Evolutionary conservation across 2,888 invertebrate genomes (phyloP).

Genomic region (Lycophotia porphyrea): DNA sequence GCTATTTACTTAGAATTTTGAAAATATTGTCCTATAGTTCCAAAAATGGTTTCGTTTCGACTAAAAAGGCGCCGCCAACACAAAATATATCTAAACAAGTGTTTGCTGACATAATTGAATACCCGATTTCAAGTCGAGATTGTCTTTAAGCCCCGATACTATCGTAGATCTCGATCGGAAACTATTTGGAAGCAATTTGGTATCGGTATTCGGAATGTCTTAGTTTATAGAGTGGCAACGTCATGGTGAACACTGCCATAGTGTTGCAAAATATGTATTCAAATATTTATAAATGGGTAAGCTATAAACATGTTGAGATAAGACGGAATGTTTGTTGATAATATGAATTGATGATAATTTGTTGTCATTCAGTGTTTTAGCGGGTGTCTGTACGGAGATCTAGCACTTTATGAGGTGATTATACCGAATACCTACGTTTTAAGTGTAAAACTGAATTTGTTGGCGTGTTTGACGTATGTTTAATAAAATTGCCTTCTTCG

Average conservation of each 20-base stretch:
- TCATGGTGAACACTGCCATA: conserved; percentile 71
- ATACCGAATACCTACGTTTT: conserved; percentile 21
- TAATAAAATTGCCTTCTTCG: background rate
- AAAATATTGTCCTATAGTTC: conserved; percentile 42
- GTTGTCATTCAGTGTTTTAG: conserved; percentile 66
- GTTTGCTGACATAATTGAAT: conserved; percentile 79
- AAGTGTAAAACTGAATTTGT: background rate
- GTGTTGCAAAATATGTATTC: conserved; percentile 79
- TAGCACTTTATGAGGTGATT: conserved; percentile 24
- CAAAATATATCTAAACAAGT: conserved; percentile 79
- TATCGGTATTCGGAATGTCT: conserved; percentile 76
- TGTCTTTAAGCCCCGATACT: conserved; percentile 76
- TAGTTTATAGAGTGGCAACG: conserved; percentile 74
- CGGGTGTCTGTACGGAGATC: conserved; percentile 32
- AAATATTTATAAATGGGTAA: conserved; percentile 81
- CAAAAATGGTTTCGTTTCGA: conserved; percentile 41
- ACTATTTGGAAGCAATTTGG: conserved; percentile 82
- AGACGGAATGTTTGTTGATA: conserved; percentile 71
- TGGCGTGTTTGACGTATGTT: background rate
- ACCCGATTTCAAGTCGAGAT: conserved; percentile 73
- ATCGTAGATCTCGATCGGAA: conserved; percentile 78
- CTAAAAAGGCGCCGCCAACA: conserved; percentile 67
- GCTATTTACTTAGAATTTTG: conserved; percentile 34
- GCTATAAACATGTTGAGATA: conserved; percentile 76
- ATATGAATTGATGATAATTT: too few relatives aligned